Base-by-base conservation (phyloP, 2,888 invertebrate genomes). In the Trisateles emortualis region DNA sequence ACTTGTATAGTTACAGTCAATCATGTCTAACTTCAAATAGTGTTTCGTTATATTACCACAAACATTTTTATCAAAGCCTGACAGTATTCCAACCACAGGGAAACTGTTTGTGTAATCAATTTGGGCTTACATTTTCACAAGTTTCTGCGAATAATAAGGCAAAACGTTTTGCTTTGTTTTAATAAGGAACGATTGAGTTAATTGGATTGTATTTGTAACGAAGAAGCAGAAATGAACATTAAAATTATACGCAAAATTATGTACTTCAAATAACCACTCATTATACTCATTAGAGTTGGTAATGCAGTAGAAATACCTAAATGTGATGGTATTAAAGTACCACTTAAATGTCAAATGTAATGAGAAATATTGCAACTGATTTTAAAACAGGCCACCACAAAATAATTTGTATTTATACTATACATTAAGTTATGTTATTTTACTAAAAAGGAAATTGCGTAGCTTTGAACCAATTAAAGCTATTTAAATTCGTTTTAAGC, bases 111-210 rank as follows among this genome's bases (percentile, higher is more conserved):
- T 40, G 36, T 29, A 42, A 50, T 50, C 56, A 45, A 56, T 55
- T 30, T 5, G 11, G 41, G 39, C n/a, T 30, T 10, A 45, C 32
- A 52, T 50, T 50, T 66, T 49, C 49, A 52, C 38, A 52, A 49
- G 41, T 50, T 52, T 24, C 10, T 41, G 19, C 10, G 29, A 35
- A 46, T 32, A 36, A 6, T 50, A 26, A 14, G 36, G 41, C 36
- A 29, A 50, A 30, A n/a, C n/a, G n/a, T n/a, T n/a, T n/a, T n/a
- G n/a, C n/a, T n/a, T n/a, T n/a, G n/a, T n/a, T n/a, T n/a, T n/a
- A n/a, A n/a, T n/a, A n/a, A n/a, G n/a, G n/a, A 19, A 14, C 19
- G 9, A 8, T n/a, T 32, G 5, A 32, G 19, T 4, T 14, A 38
- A 17, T 41, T n/a, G 3, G 26, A 17, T 24, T 14, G 13, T 39